These are phyloP conservation scores for Drosophila cognata DNA, from an alignment of 2,888 invertebrate genomes.

Conservation along the genomic window DNA sequence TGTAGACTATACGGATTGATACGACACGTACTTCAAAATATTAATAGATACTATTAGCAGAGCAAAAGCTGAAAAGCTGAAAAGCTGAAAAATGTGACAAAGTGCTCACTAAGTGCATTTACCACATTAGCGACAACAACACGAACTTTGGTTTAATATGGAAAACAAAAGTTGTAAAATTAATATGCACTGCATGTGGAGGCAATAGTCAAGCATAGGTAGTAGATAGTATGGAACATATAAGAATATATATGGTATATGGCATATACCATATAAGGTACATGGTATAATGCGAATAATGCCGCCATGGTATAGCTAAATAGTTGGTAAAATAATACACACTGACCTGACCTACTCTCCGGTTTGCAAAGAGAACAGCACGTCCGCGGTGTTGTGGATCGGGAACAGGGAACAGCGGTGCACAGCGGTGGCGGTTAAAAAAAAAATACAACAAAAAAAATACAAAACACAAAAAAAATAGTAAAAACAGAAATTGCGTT, in stretches of 20 bases:
- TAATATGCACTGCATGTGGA: constrained; percentile 14
- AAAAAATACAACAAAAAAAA: constrained; percentile 29
- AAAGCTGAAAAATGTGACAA: background rate
- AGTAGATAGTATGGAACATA: background rate
- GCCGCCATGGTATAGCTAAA: constrained; percentile 36
- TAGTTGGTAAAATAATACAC: constrained; percentile 62
- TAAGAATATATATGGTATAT: background rate
- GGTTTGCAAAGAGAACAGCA: constrained; percentile 43
- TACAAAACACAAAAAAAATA: constrained; percentile 14
- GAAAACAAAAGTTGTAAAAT: constrained; percentile 22
- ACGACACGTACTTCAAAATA: background rate
- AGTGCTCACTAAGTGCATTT: constrained; percentile 1
- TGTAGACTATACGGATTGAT: background rate
- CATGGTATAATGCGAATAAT: constrained; percentile 26
- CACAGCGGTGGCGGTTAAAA: constrained; percentile 66
- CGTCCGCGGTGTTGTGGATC: constrained; percentile 30
- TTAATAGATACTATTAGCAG: background rate
- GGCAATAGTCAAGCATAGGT: constrained; percentile 1
- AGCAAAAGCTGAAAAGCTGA: background rate
- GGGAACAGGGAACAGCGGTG: constrained; percentile 32
- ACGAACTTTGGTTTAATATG: constrained; percentile 28
- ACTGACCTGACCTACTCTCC: constrained; percentile 80
- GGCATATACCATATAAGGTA: background rate
- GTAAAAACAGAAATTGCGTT: constrained; percentile 57
- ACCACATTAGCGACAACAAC: background rate